A percentile compares a stretch with the other conserved stretches of the same genome.
phyloP scores from a whole-genome alignment of 2,113 vertebrate species.

The Zapus hudsonius region DNA sequence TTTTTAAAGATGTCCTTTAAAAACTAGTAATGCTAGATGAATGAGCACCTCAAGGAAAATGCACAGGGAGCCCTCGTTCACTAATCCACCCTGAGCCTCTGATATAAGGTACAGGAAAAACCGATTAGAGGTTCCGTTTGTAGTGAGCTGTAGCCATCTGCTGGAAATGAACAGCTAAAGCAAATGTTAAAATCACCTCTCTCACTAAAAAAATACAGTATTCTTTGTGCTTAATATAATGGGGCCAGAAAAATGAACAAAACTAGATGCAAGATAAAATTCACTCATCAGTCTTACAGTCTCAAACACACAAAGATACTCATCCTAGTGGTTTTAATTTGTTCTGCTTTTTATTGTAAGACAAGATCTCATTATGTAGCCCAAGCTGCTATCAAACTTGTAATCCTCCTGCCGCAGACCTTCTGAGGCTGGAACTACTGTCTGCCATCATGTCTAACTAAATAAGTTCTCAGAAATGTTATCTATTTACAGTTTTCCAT shows the following conservation, averaged over 20 bases:
- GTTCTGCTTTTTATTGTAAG: background rate
- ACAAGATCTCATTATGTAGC: background rate
- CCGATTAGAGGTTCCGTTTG: conserved; percentile 84
- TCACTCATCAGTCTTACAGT: conserved; percentile 53
- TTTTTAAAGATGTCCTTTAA: conserved; percentile 76
- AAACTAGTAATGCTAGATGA: conserved; percentile 81
- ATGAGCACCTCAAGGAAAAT: conserved; percentile 88
- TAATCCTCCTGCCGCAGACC: background rate
- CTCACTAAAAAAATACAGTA: conserved; percentile 76
- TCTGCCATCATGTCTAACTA: too few species aligned
- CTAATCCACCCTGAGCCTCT: conserved; percentile 88
- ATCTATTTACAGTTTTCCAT: conserved; percentile 43
- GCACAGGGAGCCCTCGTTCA: conserved; percentile 88
- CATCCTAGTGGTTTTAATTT: conserved; percentile 35
- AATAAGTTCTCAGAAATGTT: conserved; percentile 18
- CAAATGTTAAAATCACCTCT: conserved; percentile 82
- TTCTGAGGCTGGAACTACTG: background rate
- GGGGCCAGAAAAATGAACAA: conserved; percentile 75
- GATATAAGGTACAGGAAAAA: conserved; percentile 89
- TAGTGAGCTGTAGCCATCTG: conserved; percentile 92
- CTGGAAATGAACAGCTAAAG: conserved; percentile 88
- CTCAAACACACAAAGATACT: conserved; percentile 70
- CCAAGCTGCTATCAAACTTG: background rate
- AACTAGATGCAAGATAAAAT: conserved; percentile 70
- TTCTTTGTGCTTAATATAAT: conserved; percentile 76